These are phyloP conservation scores for Propithecus coquereli DNA, from an alignment of 2,113 vertebrate species.

Conservation along the genomic window DNA sequence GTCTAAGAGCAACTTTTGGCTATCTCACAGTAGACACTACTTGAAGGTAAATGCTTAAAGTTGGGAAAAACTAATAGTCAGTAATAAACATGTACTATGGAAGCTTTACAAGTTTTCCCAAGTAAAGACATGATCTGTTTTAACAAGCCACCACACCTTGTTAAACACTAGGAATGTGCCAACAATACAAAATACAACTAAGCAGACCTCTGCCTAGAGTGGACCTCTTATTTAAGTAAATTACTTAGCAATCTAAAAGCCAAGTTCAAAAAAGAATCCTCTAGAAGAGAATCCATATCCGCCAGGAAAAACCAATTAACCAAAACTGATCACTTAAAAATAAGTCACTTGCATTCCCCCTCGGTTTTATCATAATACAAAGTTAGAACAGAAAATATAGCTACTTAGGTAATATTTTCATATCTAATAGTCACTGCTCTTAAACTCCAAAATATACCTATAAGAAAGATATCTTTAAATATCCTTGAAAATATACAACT, in stretches of 20 bases:
- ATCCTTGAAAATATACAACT: background rate
- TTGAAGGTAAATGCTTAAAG: slow-evolving; percentile 29
- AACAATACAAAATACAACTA: slow-evolving; percentile 18
- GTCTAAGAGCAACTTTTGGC: background rate
- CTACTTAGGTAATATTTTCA: background rate
- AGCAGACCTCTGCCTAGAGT: background rate
- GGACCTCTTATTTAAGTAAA: background rate
- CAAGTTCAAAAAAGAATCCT: background rate
- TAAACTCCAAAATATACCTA: background rate
- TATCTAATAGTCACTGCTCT: background rate
- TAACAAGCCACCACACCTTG: slow-evolving; percentile 59
- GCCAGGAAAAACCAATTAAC: background rate
- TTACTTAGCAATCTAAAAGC: background rate
- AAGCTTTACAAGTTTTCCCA: slow-evolving; percentile 53
- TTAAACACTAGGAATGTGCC: slow-evolving; percentile 60
- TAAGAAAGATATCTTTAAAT: background rate
- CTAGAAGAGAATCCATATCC: background rate
- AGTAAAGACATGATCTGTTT: slow-evolving; percentile 47
- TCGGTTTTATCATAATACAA: background rate
- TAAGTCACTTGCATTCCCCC: background rate
- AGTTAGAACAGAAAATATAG: background rate
- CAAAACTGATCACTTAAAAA: background rate
- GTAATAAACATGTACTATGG: background rate
- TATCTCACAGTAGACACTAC: background rate
- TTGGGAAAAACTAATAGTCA: background rate